Evolutionary conservation across 2,888 invertebrate species (phyloP).

Genomic region (Ichneumoninae sp.): DNA sequence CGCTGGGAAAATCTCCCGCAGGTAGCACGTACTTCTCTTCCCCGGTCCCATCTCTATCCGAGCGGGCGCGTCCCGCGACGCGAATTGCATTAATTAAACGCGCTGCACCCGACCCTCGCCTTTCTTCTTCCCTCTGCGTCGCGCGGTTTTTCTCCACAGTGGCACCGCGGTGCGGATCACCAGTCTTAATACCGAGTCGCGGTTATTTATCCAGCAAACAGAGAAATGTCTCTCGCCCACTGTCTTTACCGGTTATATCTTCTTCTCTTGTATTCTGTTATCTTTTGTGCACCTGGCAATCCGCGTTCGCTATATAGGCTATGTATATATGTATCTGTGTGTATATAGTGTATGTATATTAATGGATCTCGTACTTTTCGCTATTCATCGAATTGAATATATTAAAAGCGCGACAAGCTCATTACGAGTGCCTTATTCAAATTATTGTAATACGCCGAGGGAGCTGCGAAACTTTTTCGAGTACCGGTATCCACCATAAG

Average conservation of each 20-base stretch:
- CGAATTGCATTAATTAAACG: slow-evolving; percentile 56
- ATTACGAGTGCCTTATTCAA: slow-evolving; percentile 33
- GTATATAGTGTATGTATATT: background rate
- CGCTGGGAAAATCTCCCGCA: slow-evolving; percentile 33
- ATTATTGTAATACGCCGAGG: slow-evolving; percentile 25
- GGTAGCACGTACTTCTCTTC: slow-evolving; percentile 38
- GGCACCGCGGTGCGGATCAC: slow-evolving; percentile 32
- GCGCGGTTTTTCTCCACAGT: slow-evolving; percentile 5
- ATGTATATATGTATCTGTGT: background rate
- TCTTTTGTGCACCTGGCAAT: slow-evolving; percentile 25
- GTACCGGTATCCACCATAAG: background rate
- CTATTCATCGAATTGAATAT: slow-evolving; percentile 33
- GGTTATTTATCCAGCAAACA: slow-evolving; percentile 54
- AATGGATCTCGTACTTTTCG: background rate
- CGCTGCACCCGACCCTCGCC: slow-evolving; percentile 23
- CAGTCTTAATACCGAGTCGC: slow-evolving; percentile 45
- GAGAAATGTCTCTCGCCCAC: slow-evolving; percentile 10
- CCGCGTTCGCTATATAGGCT: background rate
- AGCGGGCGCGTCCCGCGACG: slow-evolving; percentile 36
- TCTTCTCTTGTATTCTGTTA: slow-evolving; percentile 10
- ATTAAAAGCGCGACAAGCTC: slow-evolving; percentile 36
- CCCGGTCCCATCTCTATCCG: slow-evolving; percentile 32
- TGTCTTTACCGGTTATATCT: background rate
- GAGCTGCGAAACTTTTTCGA: slow-evolving; percentile 21
- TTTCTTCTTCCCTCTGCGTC: slow-evolving; percentile 9